Evolutionary conservation across 1,140 invertebrate species (phyloP), one percentile per base, ranked within the genome.

Genomic region (Calliopsis andreniformis): DNA sequence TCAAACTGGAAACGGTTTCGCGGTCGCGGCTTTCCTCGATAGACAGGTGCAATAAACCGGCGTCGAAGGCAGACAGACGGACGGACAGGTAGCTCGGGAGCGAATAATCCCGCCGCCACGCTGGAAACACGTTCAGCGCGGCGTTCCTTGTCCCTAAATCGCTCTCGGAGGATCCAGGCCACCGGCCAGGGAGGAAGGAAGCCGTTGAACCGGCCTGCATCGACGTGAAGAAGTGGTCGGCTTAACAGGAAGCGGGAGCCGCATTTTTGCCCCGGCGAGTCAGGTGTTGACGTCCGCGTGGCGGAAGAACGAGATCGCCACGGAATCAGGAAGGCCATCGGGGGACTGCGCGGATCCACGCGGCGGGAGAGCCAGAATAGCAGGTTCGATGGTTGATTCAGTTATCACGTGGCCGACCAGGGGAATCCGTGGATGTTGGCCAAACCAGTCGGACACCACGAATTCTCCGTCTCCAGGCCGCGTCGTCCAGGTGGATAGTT

Each of bases 361-460:
- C 35, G 66, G 42, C 23, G 30, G 4, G 35, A 3, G 61, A 56
- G 45, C 72, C 73, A 45, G 76, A 78, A 55, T 59, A 79, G 76
- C 82, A 79, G 80, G 80, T 84, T 83, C 71, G 69, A 71, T 53
- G 61, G 71, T 75, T 79, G 76, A 83, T 81, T 81, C 79, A 78
- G 67, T 79, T 83, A 83, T 83, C 82, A 62, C 70, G 70, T 61
- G 76, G 42, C 43, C 30, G 45, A 32, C 49, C 59, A 39, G 62
- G 72, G 28, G 63, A 62, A 82, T 82, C 59, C 68, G 49, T 59
- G 79, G 58, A 78, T 35, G 75, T 82, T 72, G 81, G 80, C 71
- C 80, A 84, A 78, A 84, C 82, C 82, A 84, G 82, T 84, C 82
- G 67, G 70, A 83, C 80, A 83, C 82, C 70, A 78, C 80, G 82